Evolutionary conservation across 2,888 invertebrate species (phyloP).

Genomic region (Formica aserva): DNA sequence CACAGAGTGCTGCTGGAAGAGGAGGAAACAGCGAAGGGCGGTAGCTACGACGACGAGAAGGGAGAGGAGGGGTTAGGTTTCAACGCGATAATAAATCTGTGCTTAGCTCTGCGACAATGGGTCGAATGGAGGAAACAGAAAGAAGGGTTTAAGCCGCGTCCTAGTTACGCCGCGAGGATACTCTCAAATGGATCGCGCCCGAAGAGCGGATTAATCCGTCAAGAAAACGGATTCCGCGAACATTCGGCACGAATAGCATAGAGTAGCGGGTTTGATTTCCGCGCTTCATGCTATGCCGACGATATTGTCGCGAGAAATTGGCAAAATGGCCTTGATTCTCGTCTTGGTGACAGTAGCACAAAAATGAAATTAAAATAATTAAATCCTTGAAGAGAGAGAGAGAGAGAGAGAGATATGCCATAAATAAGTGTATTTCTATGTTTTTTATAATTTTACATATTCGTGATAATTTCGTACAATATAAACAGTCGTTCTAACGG

Average conservation of each 20-base stretch:
- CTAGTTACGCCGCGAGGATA: constrained; percentile 78
- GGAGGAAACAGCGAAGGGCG: constrained; percentile 37
- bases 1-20: constrained; percentile 57
- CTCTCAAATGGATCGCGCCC: constrained; percentile 79
- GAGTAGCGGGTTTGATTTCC: constrained; percentile 62
- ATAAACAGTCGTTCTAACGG: background rate
- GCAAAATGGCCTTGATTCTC: constrained; percentile 23
- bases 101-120: constrained; percentile 82
- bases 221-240: constrained; percentile 72
- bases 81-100: constrained; percentile 82
- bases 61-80: constrained; percentile 68
- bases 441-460: background rate
- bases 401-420: background rate
- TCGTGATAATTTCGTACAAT: background rate
- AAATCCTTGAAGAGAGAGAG: background rate
- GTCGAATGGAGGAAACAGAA: constrained; percentile 76
- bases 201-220: constrained; percentile 78
- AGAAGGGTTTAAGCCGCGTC: constrained; percentile 82
- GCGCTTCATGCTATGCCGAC: constrained; percentile 10
- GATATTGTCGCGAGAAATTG: constrained; percentile 44
- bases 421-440: background rate
- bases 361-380: constrained; percentile 4
- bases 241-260: constrained; percentile 61
- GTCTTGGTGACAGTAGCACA: constrained; percentile 6
- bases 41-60: constrained; percentile 35